Conservation (phyloP, 2,113 vertebrate genomes). For the Mesembrinibis cayennensis region DNA sequence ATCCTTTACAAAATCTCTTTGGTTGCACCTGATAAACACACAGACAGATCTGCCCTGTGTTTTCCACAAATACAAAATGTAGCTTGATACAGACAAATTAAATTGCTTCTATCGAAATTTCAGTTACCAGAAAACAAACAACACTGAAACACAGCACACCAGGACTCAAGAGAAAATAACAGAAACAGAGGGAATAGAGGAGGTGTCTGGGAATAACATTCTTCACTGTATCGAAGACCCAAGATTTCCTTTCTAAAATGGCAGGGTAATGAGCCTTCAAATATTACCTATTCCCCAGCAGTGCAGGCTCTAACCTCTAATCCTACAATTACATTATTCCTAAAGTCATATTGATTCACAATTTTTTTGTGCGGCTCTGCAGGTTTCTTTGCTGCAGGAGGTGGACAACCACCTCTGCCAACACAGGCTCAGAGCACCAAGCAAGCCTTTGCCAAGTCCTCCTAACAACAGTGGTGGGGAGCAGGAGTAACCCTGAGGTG, state of each 20-base stretch:
- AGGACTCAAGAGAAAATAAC: not conserved
- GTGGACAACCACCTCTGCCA: too few species aligned
- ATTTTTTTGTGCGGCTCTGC: not conserved
- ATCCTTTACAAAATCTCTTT: not conserved
- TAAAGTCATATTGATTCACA: fast-evolving
- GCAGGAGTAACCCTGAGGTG: too few species aligned
- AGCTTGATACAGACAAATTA: not conserved
- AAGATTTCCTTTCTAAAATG: not conserved
- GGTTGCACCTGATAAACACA: not conserved
- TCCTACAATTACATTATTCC: not conserved
- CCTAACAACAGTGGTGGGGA: not conserved
- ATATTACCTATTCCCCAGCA: not conserved
- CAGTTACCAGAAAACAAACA: not conserved
- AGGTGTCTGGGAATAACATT: not conserved
- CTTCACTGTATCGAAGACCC: not conserved
- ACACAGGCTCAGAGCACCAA: not conserved
- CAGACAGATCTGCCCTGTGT: not conserved
- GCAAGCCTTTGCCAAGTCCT: not conserved
- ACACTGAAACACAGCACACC: not conserved
- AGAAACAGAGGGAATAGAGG: not conserved
- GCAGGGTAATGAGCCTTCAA: not conserved
- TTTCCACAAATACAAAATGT: not conserved
- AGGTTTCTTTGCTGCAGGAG: not conserved
- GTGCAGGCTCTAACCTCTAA: not conserved
- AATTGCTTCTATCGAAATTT: not conserved